Base-by-base conservation (phyloP, 2,113 vertebrate species). In the Chaetorhynchus papuensis region DNA sequence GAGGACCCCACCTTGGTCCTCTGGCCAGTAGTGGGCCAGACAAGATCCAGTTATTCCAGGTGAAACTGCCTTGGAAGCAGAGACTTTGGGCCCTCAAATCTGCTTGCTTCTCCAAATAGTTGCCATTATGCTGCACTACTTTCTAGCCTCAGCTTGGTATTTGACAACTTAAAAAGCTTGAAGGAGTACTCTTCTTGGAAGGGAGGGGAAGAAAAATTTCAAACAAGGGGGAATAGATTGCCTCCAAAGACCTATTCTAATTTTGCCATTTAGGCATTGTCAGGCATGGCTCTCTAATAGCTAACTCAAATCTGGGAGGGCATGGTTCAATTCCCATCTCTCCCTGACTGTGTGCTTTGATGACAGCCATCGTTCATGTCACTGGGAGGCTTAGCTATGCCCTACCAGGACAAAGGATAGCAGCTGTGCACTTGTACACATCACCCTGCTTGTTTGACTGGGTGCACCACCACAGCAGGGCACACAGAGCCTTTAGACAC, bases 371-470 rank as follows among this genome's bases (percentile, higher is more conserved):
- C 1, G 2, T 42, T 83, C 53, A 3, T 7, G 41, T 60, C 39
- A 49, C 79, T 26, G 11, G 28, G 41, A 68, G 45, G 19, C 17
- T 44, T 24, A 53, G 41, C 27, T 28, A 11, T 7, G 28, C 15
- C 37, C 41, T 49, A 3, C 13, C n/a, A 88, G 63, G 13, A 31
- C 64, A 27, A 52, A 56, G 57, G 11, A 6, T 16, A 9, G 12
- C 22, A 35, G 37, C 13, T 2, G 24, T 15, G 12, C 21, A 22
- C 31, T 37, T 1, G 0, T 15, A 60, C n/a, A 20, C 1, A 0
- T 7, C 44, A 42, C 18, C 6, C 21, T 3, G 0, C 11, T 56
- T 41, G 10, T 20, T 18, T 50, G 23, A 24, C 22, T 15, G 15
- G 22, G 15, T 11, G 11, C 49, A 68, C 18, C 56, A 60, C 15